Percentiles rank a stretch among this genome's conserved stretches.
Evolutionary conservation across 1,140 invertebrate genomes (phyloP).

Genomic region (Drosophila kanapiae): DNA sequence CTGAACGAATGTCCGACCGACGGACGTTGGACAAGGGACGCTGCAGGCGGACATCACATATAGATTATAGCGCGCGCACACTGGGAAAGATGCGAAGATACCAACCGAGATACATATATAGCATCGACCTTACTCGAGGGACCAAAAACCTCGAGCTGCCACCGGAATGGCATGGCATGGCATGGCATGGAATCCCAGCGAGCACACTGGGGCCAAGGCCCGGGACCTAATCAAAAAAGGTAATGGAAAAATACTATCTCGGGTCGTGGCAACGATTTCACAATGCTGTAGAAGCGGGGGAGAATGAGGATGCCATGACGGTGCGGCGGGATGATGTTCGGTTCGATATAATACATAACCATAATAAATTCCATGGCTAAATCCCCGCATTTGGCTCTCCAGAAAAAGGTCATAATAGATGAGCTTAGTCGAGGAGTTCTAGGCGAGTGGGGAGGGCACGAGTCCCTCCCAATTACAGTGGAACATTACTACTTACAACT

Average conservation of each 20-base stretch:
- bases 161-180: conserved; percentile 17
- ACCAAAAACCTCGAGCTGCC: conserved; percentile 31
- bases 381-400: conserved; percentile 70
- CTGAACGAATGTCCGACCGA: conserved; percentile 5
- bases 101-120: conserved; percentile 43
- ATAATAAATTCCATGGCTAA: conserved; percentile 82
- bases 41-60: conserved; percentile 64
- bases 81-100: conserved; percentile 66
- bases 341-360: conserved; percentile 80
- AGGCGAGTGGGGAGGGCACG: conserved; percentile 16
- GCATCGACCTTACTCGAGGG: conserved; percentile 28
- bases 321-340: conserved; percentile 25
- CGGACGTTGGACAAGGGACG: conserved; percentile 23
- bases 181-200: conserved; percentile 15
- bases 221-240: conserved; percentile 74
- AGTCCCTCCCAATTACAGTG: conserved; percentile 18
- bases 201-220: conserved; percentile 28
- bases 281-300: conserved; percentile 1
- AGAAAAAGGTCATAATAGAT: conserved; percentile 83
- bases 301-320: background rate
- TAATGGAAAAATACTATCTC: conserved; percentile 78
- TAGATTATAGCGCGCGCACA: conserved; percentile 73
- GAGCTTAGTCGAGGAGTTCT: conserved; percentile 60
- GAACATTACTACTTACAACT: background rate
- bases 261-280: conserved; percentile 39